Conservation (phyloP, 2,888 invertebrate genomes). For the Branchipolynoe longqiensis region DNA sequence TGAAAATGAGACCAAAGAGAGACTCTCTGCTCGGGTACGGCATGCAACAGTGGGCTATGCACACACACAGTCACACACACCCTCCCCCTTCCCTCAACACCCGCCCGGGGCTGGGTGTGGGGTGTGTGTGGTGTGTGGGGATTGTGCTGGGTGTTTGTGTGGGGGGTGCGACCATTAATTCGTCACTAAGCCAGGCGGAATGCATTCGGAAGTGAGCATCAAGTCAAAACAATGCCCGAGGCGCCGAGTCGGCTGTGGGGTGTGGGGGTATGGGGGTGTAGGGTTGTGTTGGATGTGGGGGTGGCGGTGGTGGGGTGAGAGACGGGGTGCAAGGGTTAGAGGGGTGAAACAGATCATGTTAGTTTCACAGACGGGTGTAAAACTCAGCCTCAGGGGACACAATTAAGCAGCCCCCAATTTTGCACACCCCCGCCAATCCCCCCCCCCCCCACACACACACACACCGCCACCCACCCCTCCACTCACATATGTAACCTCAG, state of each 20-base stretch:
- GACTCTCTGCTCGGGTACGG: too few species aligned
- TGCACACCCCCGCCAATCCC: too few species aligned
- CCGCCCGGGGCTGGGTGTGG: too few species aligned
- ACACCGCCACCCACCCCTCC: too few species aligned
- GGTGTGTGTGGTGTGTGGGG: too few species aligned
- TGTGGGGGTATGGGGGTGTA: neutral
- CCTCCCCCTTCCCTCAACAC: too few species aligned
- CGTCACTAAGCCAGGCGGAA: slow-evolving; percentile 45
- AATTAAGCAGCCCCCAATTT: too few species aligned
- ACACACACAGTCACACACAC: neutral
- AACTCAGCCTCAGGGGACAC: slow-evolving; percentile 8
- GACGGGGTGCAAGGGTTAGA: neutral
- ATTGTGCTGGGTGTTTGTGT: too few species aligned
- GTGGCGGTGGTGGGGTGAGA: neutral
- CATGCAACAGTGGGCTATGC: neutral
- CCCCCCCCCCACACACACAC: too few species aligned
- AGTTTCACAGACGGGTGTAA: slow-evolving; percentile 21
- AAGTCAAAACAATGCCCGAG: slow-evolving; percentile 47
- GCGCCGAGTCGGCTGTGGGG: neutral
- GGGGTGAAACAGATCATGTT: slow-evolving; percentile 29
- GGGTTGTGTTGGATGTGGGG: neutral
- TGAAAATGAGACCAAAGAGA: too few species aligned
- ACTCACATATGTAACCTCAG: too few species aligned
- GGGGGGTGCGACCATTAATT: slow-evolving; percentile 20
- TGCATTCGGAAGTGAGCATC: slow-evolving; percentile 45